phyloP scores from a whole-genome alignment of 2,888 invertebrate genomes.

The Nemoura dubitans region DNA sequence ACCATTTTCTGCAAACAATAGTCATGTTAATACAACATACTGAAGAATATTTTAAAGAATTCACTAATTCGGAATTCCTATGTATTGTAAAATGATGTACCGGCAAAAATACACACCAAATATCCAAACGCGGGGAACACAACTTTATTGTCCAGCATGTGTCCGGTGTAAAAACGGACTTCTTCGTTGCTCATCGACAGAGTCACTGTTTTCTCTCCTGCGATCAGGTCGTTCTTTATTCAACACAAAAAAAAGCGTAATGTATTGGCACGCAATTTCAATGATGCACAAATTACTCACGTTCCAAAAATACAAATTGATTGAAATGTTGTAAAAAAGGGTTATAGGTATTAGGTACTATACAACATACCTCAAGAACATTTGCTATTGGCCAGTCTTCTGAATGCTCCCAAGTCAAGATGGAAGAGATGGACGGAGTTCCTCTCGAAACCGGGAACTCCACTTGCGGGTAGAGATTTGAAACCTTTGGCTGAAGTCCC shows the following conservation, averaged over 20 bases:
- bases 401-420: slow-evolving; percentile 68
- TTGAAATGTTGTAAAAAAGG: background rate
- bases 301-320: background rate
- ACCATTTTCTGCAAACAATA: slow-evolving; percentile 36
- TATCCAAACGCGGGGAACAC: slow-evolving; percentile 61
- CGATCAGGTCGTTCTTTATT: slow-evolving; percentile 50
- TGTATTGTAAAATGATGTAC: too few relatives aligned
- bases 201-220: slow-evolving; percentile 35
- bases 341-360: too few relatives aligned
- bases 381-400: slow-evolving; percentile 62
- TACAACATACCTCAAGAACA: background rate
- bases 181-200: slow-evolving; percentile 56
- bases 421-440: slow-evolving; percentile 65
- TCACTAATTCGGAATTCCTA: too few relatives aligned
- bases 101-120: background rate
- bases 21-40: background rate
- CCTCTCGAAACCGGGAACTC: slow-evolving; percentile 66
- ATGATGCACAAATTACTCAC: too few relatives aligned
- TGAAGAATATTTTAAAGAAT: too few relatives aligned
- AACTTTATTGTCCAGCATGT: slow-evolving; percentile 64
- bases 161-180: slow-evolving; percentile 56
- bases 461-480: slow-evolving; percentile 63
- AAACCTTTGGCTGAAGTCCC: slow-evolving; percentile 63
- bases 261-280: too few relatives aligned
- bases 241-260: background rate